Percentiles rank a stretch among this genome's conserved stretches.
phyloP scores from a whole-genome alignment of 1,140 invertebrate genomes.

The Lordiphosa mommai region DNA sequence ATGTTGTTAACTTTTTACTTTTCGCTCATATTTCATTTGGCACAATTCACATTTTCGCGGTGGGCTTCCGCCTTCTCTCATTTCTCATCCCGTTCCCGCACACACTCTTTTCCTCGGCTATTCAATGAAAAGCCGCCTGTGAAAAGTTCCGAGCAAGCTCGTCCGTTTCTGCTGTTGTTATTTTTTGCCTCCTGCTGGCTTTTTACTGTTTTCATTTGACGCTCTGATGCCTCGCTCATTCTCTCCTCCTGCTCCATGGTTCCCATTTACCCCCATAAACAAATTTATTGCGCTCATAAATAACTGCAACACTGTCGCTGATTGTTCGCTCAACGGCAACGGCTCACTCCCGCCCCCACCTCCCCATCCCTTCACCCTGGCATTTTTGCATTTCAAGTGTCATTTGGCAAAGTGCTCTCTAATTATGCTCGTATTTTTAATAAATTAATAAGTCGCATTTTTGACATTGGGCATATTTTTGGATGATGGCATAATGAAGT shows the following conservation, averaged over 20 bases:
- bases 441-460: conserved; percentile 74
- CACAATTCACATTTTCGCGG: conserved; percentile 27
- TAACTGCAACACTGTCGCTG: conserved; percentile 75
- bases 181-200: conserved; percentile 43
- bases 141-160: conserved; percentile 47
- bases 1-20: conserved; percentile 77
- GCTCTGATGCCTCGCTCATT: conserved; percentile 27
- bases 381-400: conserved; percentile 71
- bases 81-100: conserved; percentile 1
- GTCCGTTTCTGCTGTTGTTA: conserved; percentile 27
- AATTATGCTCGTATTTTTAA: conserved; percentile 76
- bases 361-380: neutral
- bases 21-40: conserved; percentile 66
- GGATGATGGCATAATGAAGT: conserved; percentile 63
- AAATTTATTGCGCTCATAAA: conserved; percentile 79
- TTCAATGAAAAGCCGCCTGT: conserved; percentile 29
- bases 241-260: neutral
- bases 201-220: conserved; percentile 67
- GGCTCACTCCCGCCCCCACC: conserved; percentile 6
- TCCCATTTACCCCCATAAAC: conserved; percentile 56
- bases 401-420: conserved; percentile 75
- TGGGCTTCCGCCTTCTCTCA: conserved; percentile 16
- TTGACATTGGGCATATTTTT: conserved; percentile 64
- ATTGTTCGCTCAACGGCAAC: conserved; percentile 64
- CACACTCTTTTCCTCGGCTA: neutral